Evolutionary conservation across 1,140 invertebrate genomes (phyloP).

Genomic region (Trachelipus rathkii): DNA sequence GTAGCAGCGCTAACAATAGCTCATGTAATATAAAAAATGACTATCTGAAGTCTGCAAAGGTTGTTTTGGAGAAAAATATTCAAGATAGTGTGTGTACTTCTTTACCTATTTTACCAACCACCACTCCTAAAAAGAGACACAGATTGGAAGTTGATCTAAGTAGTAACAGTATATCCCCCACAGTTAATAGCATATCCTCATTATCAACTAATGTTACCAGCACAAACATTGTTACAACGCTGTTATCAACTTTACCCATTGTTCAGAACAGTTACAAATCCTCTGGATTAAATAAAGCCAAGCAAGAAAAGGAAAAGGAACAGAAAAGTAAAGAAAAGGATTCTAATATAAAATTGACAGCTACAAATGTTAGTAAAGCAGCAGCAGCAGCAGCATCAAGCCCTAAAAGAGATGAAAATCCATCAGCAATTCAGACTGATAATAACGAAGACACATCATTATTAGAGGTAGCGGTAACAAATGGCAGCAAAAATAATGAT

Average conservation of each 20-base stretch:
- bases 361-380: not conserved
- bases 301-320: not conserved
- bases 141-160: conserved; percentile 51
- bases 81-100: not conserved
- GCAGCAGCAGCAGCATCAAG: not conserved
- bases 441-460: not conserved
- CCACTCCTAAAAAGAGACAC: conserved; percentile 60
- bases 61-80: not conserved
- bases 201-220: not conserved
- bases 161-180: not conserved
- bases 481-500: not conserved
- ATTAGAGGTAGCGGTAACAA: not conserved
- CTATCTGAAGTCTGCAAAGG: not conserved
- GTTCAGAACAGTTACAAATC: not conserved
- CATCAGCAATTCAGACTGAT: not conserved
- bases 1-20: not conserved
- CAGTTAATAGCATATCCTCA: not conserved
- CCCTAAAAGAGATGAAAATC: not conserved
- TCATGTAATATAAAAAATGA: not conserved
- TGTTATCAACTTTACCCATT: not conserved
- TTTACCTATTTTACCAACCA: conserved; percentile 28
- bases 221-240: not conserved
- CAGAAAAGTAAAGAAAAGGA: not conserved
- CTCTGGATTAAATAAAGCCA: not conserved
- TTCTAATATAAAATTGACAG: not conserved